Percentiles rank a stretch among this genome's conserved stretches.
phyloP scores from a whole-genome alignment of 2,888 invertebrate genomes.

The Mantis religiosa region DNA sequence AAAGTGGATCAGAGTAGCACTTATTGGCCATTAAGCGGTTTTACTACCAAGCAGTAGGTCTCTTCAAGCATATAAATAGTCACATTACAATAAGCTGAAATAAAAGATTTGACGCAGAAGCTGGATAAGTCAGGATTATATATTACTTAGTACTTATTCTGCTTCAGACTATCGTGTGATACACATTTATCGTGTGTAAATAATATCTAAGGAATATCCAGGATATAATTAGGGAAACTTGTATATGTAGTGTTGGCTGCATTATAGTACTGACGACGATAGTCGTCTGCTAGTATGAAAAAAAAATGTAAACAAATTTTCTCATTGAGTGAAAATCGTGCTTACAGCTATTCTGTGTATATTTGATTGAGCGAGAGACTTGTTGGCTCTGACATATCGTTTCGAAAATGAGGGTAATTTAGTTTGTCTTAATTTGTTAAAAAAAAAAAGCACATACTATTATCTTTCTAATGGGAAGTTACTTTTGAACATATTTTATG shows the following conservation, averaged over 20 bases:
- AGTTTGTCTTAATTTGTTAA: neutral
- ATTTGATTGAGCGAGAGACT: neutral
- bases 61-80: no score
- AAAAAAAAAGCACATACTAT: neutral
- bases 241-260: neutral
- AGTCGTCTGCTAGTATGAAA: neutral
- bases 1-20: no score
- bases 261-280: neutral
- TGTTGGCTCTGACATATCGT: neutral
- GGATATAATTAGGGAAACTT: neutral
- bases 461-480: neutral
- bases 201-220: no score
- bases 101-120: no score
- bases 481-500: neutral
- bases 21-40: no score
- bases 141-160: no score
- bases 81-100: no score
- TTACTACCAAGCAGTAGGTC: no score
- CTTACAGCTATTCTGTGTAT: neutral
- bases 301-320: neutral
- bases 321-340: neutral
- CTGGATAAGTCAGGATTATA: no score
- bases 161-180: no score
- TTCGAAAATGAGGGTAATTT: neutral
- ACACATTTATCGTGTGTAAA: no score